Conservation (phyloP, 1,140 invertebrate genomes). For the Lepidurus arcticus region DNA sequence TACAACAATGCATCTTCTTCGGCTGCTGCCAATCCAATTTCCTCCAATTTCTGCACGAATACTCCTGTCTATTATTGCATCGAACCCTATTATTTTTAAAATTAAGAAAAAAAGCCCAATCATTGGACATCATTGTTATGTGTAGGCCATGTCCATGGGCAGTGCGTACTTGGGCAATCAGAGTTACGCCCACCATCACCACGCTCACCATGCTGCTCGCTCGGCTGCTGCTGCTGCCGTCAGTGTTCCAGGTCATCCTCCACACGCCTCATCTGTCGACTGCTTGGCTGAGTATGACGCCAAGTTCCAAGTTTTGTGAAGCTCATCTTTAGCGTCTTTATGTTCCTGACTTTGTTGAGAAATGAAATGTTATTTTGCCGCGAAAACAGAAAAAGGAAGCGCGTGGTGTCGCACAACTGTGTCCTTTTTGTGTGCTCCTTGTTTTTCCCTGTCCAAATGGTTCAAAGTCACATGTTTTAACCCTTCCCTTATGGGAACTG, state of each 20-base stretch:
- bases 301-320: slow-evolving; percentile 35
- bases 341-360: neutral
- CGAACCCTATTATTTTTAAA: neutral
- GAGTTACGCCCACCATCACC: slow-evolving; percentile 21
- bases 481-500: neutral
- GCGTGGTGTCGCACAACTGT: neutral
- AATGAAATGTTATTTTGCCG: neutral
- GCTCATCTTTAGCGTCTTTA: neutral
- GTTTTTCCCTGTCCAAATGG: neutral
- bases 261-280: slow-evolving; percentile 23
- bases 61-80: neutral
- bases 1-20: neutral
- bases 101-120: neutral
- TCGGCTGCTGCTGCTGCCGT: neutral
- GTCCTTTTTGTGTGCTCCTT: neutral
- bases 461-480: neutral
- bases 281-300: slow-evolving; percentile 32
- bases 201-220: neutral
- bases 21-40: neutral
- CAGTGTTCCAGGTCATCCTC: neutral
- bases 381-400: neutral
- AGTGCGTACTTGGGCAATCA: slow-evolving; percentile 26
- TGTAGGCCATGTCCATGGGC: slow-evolving; percentile 25
- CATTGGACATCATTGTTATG: neutral
- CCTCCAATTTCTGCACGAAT: neutral